Percentiles rank a stretch among this genome's conserved stretches.
phyloP scores from a whole-genome alignment of 2,113 vertebrate genomes.

The Kryptolebias marmoratus region DNA sequence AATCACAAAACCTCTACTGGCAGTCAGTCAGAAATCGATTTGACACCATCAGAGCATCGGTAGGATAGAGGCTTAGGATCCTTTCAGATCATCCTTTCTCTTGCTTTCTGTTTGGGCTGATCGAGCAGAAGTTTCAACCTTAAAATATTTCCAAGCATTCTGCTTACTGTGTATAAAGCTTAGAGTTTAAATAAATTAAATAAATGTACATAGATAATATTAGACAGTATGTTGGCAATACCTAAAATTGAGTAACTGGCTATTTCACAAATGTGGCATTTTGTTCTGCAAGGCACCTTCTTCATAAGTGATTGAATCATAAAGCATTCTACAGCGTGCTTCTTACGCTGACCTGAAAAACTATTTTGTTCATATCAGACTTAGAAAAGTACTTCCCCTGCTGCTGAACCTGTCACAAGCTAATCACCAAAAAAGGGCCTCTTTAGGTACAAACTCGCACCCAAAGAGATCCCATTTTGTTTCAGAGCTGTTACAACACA shows the following conservation, averaged over 20 bases:
- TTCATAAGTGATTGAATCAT: not conserved
- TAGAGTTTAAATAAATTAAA: too few species aligned
- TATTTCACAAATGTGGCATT: not conserved
- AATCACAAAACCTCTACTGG: slow-evolving; percentile 55
- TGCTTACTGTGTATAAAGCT: not conserved
- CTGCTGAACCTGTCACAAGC: slow-evolving; percentile 18
- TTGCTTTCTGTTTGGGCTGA: slow-evolving; percentile 17
- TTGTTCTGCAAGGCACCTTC: not conserved
- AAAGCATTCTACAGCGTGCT: not conserved
- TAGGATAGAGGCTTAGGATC: slow-evolving; percentile 43
- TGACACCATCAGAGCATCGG: slow-evolving; percentile 62
- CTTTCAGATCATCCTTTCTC: slow-evolving; percentile 35
- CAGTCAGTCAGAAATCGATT: slow-evolving; percentile 64
- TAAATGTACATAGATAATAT: not conserved
- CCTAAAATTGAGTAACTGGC: not conserved
- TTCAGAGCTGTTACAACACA: slow-evolving; percentile 40
- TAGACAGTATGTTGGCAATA: not conserved
- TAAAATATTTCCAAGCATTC: slow-evolving; percentile 4
- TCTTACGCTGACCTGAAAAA: slow-evolving; percentile 2
- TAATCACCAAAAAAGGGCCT: not conserved
- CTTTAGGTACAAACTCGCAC: slow-evolving; percentile 29
- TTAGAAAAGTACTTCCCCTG: not conserved
- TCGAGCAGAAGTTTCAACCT: slow-evolving; percentile 13
- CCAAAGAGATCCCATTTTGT: slow-evolving; percentile 55
- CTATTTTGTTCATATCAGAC: not conserved